Conservation (phyloP, 2,113 vertebrate species). For the Coreoperca whiteheadi region DNA sequence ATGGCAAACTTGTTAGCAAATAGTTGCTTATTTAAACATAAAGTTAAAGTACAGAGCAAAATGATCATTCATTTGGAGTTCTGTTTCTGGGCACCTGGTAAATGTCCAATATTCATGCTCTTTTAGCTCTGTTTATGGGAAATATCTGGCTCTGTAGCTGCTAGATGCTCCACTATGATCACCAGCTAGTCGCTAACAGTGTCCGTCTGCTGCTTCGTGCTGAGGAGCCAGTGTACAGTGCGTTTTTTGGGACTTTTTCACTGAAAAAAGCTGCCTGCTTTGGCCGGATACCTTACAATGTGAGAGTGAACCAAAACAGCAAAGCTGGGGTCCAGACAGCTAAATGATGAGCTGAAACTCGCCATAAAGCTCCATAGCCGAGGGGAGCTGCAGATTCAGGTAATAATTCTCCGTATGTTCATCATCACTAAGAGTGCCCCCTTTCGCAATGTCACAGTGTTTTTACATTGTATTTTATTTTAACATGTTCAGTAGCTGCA, state of each 20-base stretch:
- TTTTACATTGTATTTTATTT: not conserved
- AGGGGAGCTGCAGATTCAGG: not conserved
- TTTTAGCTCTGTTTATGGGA: not conserved
- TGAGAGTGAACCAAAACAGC: not conserved
- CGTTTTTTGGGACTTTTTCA: not conserved
- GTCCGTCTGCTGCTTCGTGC: too few relatives aligned
- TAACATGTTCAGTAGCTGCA: not conserved
- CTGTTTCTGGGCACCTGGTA: too few relatives aligned
- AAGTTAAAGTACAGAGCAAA: too few relatives aligned
- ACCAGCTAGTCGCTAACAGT: not conserved
- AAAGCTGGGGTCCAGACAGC: not conserved
- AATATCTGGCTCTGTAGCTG: not conserved
- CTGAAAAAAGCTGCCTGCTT: not conserved
- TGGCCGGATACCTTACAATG: not conserved
- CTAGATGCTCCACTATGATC: not conserved
- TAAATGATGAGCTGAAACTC: not conserved
- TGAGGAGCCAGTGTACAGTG: not conserved
- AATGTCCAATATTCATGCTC: not conserved
- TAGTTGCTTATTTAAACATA: too few relatives aligned
- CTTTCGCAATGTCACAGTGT: not conserved
- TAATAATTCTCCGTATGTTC: not conserved
- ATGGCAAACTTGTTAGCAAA: too few relatives aligned
- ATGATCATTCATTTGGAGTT: too few relatives aligned
- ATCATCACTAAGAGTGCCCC: not conserved
- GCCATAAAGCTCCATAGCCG: not conserved